These are phyloP conservation scores for Sebastes itinus DNA, from an alignment of 2,797 vertebrate species.

Conservation along the genomic window DNA sequence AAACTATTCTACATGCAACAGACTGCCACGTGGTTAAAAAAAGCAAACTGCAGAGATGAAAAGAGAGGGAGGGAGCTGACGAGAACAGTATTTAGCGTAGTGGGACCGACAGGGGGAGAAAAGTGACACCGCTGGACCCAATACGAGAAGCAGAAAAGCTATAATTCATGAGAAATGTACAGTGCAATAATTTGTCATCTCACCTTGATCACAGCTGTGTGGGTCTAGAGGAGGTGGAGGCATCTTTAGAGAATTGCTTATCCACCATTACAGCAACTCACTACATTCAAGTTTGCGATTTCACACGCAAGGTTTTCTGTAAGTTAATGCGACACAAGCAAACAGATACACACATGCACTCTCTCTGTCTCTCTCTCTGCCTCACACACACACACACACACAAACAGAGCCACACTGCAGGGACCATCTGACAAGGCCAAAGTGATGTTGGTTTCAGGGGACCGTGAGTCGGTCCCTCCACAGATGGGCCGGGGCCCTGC, in stretches of 20 bases:
- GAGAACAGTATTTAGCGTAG: constrained; percentile 35
- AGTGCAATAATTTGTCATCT: constrained; percentile 67
- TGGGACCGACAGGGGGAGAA: constrained; percentile 27
- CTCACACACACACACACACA: background rate
- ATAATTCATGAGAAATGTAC: constrained; percentile 58
- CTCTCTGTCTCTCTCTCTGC: constrained; percentile 5
- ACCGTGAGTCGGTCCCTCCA: constrained; percentile 75
- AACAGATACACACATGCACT: constrained; percentile 29
- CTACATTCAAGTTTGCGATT: constrained; percentile 54
- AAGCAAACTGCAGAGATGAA: constrained; percentile 18
- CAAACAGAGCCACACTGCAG: constrained; percentile 55
- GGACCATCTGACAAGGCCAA: constrained; percentile 81
- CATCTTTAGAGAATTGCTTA: constrained; percentile 67
- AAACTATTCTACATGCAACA: constrained; percentile 54
- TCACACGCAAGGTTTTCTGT: constrained; percentile 56
- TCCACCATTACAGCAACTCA: constrained; percentile 52
- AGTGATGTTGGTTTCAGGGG: constrained; percentile 80
- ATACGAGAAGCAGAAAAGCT: constrained; percentile 21
- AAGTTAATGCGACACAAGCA: constrained; percentile 66
- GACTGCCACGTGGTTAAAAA: constrained; percentile 34
- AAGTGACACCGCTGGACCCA: constrained; percentile 29
- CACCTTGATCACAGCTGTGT: constrained; percentile 72
- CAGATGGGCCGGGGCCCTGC: constrained; percentile 80
- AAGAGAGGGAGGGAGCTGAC: constrained; percentile 37
- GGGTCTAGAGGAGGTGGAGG: constrained; percentile 50